A percentile compares a stretch with the other conserved stretches of the same genome.
Conservation (phyloP, 2,888 invertebrate genomes). For the Seira ritae region DNA sequence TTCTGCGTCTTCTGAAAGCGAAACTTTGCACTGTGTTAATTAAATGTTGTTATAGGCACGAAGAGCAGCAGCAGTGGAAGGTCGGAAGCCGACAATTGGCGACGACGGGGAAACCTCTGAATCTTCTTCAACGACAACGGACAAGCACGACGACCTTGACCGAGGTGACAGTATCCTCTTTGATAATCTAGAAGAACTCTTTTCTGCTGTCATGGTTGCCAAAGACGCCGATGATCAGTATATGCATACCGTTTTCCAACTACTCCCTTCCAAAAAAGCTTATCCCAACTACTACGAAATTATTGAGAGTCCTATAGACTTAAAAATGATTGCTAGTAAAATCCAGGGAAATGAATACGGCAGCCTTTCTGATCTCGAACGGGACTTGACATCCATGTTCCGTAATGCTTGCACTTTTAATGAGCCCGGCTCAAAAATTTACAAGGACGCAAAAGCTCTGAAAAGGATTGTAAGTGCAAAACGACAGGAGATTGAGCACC, state of each 20-base stretch:
- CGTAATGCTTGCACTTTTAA: conserved; percentile 97
- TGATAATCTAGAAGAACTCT: conserved; percentile 90
- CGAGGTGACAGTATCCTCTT: conserved; percentile 51
- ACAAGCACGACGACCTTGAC: conserved; percentile 75
- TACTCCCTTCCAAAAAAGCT: conserved; percentile 92
- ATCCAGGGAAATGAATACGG: conserved; percentile 87
- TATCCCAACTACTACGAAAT: conserved; percentile 98
- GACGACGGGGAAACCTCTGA: conserved; percentile 83
- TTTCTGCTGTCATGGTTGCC: conserved; percentile 91
- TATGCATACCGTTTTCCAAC: conserved; percentile 90
- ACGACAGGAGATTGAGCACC: conserved; percentile 85
- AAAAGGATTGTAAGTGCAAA: conserved; percentile 83
- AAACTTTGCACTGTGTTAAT: background rate
- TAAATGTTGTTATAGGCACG: conserved; percentile 65
- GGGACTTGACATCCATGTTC: conserved; percentile 92
- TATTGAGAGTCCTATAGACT: conserved; percentile 95
- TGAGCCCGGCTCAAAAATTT: conserved; percentile 96
- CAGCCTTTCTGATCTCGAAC: conserved; percentile 88
- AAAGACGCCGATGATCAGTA: conserved; percentile 87
- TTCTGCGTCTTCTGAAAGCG: background rate
- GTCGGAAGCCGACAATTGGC: conserved; percentile 74
- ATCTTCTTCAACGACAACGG: conserved; percentile 83
- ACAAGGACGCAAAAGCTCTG: conserved; percentile 93
- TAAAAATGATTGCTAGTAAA: conserved; percentile 93
- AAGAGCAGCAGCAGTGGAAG: conserved; percentile 75